Conservation (phyloP, 2,888 invertebrate genomes). For the Micoletzkya japonica region DNA sequence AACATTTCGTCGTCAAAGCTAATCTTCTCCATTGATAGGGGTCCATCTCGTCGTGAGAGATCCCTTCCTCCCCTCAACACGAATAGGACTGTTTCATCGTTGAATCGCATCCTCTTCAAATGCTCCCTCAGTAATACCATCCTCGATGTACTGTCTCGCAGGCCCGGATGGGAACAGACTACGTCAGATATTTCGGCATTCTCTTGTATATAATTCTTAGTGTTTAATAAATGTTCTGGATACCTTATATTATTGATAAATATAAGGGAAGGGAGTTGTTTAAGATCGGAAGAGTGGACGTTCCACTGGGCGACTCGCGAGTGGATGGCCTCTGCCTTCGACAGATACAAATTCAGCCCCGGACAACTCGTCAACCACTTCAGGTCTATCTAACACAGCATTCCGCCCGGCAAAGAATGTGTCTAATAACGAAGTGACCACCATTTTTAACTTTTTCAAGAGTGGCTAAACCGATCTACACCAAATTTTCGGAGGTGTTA, state of each 20-base stretch:
- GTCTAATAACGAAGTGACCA: too few species aligned
- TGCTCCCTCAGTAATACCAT: conserved; percentile 57
- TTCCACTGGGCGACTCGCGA: conserved; percentile 72
- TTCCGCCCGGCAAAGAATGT: too few species aligned
- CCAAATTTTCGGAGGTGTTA: too few species aligned
- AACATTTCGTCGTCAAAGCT: too few species aligned
- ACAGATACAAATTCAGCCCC: conserved; percentile 67
- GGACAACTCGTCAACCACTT: conserved; percentile 66
- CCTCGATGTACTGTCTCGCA: conserved; percentile 50
- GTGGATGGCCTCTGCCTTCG: conserved; percentile 68
- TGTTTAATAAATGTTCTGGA: not conserved
- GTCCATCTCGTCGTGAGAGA: conserved; percentile 13
- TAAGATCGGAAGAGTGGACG: conserved; percentile 69
- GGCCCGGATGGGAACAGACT: conserved; percentile 55
- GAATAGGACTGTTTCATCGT: too few species aligned
- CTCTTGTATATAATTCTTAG: not conserved
- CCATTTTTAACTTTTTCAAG: too few species aligned
- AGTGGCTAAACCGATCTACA: too few species aligned
- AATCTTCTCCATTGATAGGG: too few species aligned
- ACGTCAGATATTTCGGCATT: conserved; percentile 35
- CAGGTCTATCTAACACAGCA: conserved; percentile 2
- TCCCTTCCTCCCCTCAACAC: conserved; percentile 26
- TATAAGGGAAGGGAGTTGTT: conserved; percentile 22
- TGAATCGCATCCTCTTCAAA: conserved; percentile 42
- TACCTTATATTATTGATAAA: not conserved